These are phyloP conservation scores for Heliconius aoede DNA, from an alignment of 2,888 invertebrate species.

Conservation along the genomic window DNA sequence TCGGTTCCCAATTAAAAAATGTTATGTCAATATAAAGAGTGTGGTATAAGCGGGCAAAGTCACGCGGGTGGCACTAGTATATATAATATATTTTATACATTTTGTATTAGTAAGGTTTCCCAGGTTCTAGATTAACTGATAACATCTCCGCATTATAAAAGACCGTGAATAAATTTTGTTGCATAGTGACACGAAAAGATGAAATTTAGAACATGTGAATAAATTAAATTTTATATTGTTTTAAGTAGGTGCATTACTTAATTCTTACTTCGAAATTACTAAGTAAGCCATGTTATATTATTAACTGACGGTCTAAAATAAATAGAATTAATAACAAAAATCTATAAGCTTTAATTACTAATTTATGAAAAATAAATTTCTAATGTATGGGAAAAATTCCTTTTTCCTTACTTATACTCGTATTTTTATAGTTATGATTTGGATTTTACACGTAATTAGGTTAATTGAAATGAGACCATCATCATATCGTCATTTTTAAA, in stretches of 20 bases:
- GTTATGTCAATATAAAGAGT: too few relatives aligned
- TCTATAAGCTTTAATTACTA: neutral
- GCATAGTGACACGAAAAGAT: conserved; percentile 7
- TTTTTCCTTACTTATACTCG: neutral
- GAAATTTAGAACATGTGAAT: conserved; percentile 1
- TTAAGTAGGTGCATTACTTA: conserved; percentile 7
- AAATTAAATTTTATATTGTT: conserved; percentile 22
- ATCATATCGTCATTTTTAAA: neutral
- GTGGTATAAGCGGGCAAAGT: too few relatives aligned
- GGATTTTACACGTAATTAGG: too few relatives aligned
- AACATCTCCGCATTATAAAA: conserved; percentile 24
- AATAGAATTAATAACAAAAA: neutral
- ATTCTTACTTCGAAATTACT: neutral
- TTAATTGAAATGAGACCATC: neutral
- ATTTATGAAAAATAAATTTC: neutral
- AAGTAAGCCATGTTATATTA: neutral
- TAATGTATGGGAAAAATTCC: neutral
- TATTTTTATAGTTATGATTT: neutral
- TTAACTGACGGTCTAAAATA: neutral
- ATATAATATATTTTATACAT: conserved; percentile 21
- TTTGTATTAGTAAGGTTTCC: conserved; percentile 47
- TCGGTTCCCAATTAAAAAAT: too few relatives aligned
- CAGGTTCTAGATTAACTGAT: conserved; percentile 35
- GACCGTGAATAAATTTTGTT: conserved; percentile 7
- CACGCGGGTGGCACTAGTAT: too few relatives aligned